Evolutionary conservation across 2,888 invertebrate genomes (phyloP), one percentile per base, ranked within the genome.

Genomic region (Lasioglossum pauxillum): DNA sequence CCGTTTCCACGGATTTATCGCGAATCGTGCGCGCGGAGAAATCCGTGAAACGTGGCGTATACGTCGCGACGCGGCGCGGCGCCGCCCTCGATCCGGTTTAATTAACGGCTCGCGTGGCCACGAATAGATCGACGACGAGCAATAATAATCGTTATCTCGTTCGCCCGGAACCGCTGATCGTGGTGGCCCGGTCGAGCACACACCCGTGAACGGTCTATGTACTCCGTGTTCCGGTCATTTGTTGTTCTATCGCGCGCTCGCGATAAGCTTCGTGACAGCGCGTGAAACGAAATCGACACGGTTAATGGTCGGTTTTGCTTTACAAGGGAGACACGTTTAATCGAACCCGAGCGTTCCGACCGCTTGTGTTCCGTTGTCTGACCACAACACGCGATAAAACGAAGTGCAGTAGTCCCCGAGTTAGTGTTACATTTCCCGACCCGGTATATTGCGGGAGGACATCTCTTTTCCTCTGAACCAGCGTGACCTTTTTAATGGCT

Each of bases 201-300:
- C 23, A n/a, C n/a, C n/a, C 57, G 57, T 57, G 14, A 64, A 64
- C 64, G 12, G 64, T 10, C 64, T 46, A 46, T 14, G 16, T 12
- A 27, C 1, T 64, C 31, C 14, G 12, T 27, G 31, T 64, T 27
- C 64, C 64, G 31, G 64, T 64, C 64, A 31, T 31, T 27, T 64
- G 27, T 31, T 64, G 27, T 64, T 14, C 14, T 31, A 31, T 64
- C 64, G 12, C 14, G 31, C 5, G 14, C 16, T 14, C 31, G 64
- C 64, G 64, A 64, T 64, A 64, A 64, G 31, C 64, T 41, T 41
- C 38, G 69, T 53, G 78, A 67, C 41, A 60, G 27, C 64, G 78
- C 53, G 41, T 88, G 84, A 88, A 90, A 90, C 85, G 88, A 88
- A 87, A 90, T 89, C 86, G 89, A 73, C 86, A 85, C 83, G 88